Evolutionary conservation across 2,113 vertebrate genomes (phyloP), one percentile per base, ranked within the genome.

Genomic region (Vidua chalybeata): DNA sequence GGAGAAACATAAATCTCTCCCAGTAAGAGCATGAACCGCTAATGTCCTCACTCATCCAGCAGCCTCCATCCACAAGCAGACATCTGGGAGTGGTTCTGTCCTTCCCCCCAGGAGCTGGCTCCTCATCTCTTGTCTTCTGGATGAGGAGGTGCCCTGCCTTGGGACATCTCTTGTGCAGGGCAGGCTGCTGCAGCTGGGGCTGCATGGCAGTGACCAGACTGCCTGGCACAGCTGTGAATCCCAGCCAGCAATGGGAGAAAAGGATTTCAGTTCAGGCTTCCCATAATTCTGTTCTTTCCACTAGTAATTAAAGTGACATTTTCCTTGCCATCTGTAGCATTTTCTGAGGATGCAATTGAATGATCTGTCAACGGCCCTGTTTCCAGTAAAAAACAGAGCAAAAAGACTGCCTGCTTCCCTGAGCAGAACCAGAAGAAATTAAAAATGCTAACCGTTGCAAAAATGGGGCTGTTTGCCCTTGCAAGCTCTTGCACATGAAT

Each of bases 291-390:
- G 87, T 85, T 90, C 80, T 74, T 93, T 55, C 83, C 68, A 48
- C 67, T 18, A 43, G 71, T 94, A 97, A 97, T 95, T 94, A 71
- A 76, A 93, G 55, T 86, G 95, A 92, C 94, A 93, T 97, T 96
- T 96, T 91, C 84, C 82, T 41, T 89, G 75, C 93, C 93, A 95
- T 96, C 93, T 97, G 96, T 55, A 87, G 46, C 48, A 88, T 88
- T 91, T 93, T 84, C 58, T 56, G 81, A 91, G 74, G 89, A 87
- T 90, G 84, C 85, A 87, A 23, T 41, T 13, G 9, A 95, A 69
- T 46, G 62, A 94, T 96, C 66, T 89, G 71, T 94, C 87, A 96
- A 64, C 91, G 94, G 81, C 20, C 46, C 37, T 37, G 55, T 61
- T 94, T 89, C 74, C 90, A 86, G 92, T 8, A 90, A 80, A 88